Base-by-base conservation (phyloP, 2,888 invertebrate genomes). In the Alviniconcha strummeri region DNA sequence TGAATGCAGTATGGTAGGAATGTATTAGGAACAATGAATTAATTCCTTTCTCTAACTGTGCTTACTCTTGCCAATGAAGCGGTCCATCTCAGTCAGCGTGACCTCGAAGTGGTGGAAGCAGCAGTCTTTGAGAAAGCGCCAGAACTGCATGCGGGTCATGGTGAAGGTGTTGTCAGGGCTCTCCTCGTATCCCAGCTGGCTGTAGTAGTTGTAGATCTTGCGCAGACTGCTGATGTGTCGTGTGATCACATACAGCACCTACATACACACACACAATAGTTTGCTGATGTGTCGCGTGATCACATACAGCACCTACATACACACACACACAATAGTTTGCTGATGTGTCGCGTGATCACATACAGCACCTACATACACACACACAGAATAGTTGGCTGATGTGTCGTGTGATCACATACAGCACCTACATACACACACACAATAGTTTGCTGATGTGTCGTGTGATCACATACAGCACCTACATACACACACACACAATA, bases 91-190 rank as follows among this genome's bases (percentile, higher is more conserved):
- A 84, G 91, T 91, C 9, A 94, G 89, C 15, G 91, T 91, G 8
- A 88, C 86, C 71, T 90, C 90, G 19, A 89, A 85, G 83, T 93
- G 91, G 87, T 93, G 93, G 52, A 93, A 87, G 71, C 87, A 85
- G 83, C 93, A 92, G 88, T 94, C 94, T 86, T 93, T 93, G 84
- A 94, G 84, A 84, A 94, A 92, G 56, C 93, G 86, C 93, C 94
- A 94, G 87, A 93, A 93, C 90, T 94, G 94, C 91, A 94, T 91
- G 83, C 91, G 90, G 83, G 89, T 93, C 91, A 94, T 91, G 7
- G 93, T 90, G 86, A 89, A 93, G 4, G 93, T 93, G 88, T 94
- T 94, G 88, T 94, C 94, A 3, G 91, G 89, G 85, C 92, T 93
- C 75, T 91, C 91, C 77, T 93, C 92, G 71, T 90, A 90, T 2